Conservation (phyloP, 2,797 vertebrate genomes). For the Brachymystax lenok region DNA sequence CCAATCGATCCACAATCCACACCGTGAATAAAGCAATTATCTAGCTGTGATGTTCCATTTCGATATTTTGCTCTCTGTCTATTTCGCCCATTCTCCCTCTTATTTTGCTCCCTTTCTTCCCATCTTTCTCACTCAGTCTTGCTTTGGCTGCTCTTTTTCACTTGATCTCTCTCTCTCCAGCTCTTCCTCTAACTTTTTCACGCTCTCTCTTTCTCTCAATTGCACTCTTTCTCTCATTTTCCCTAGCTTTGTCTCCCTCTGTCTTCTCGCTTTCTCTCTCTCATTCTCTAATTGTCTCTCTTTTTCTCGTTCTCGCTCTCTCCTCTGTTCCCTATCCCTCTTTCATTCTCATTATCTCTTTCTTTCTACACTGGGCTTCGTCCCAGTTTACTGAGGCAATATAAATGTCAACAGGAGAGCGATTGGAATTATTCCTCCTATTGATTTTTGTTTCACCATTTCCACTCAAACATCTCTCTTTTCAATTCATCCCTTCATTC, state of each 20-base stretch:
- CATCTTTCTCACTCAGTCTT: background rate
- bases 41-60: background rate
- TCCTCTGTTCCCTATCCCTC: background rate
- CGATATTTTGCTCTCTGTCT: background rate
- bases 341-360: background rate
- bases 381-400: background rate
- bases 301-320: background rate
- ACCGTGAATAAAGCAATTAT: background rate
- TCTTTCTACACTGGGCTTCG: background rate
- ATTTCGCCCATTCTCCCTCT: background rate
- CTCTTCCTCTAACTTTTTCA: background rate
- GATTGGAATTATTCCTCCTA: background rate
- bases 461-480: background rate
- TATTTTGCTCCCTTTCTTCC: background rate
- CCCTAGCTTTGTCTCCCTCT: background rate
- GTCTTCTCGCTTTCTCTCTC: background rate
- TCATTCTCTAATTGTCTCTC: background rate
- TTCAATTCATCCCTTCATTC: background rate
- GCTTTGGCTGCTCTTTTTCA: background rate
- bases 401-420: slow-evolving; percentile 2
- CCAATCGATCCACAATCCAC: background rate
- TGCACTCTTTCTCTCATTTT: background rate
- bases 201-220: background rate
- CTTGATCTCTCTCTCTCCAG: background rate
- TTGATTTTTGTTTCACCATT: background rate